These are phyloP conservation scores for Dicrostonyx torquatus DNA, from an alignment of 2,797 vertebrate genomes.

Conservation along the genomic window DNA sequence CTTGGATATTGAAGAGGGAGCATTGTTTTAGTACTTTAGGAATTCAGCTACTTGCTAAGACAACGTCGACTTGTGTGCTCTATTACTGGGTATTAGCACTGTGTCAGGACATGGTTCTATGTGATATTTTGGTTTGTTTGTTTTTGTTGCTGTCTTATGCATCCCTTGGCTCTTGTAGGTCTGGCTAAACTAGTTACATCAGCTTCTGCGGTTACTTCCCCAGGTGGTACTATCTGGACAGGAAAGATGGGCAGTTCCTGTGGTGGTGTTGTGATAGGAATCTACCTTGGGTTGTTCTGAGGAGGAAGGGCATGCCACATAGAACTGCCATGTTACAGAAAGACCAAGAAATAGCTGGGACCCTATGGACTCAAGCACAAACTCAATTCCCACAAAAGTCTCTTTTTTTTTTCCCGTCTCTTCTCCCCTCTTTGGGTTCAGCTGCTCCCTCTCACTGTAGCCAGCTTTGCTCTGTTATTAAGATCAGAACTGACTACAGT, in stretches of 20 bases:
- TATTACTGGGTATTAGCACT: background rate
- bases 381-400: background rate
- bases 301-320: background rate
- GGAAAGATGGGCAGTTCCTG: background rate
- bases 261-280: background rate
- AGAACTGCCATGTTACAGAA: background rate
- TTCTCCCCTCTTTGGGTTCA: background rate
- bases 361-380: background rate
- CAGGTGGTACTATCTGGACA: background rate
- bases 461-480: background rate
- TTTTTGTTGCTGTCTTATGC: background rate
- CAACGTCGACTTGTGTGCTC: background rate
- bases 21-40: background rate
- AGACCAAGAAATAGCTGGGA: background rate
- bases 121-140: background rate
- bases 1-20: background rate
- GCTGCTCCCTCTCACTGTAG: background rate
- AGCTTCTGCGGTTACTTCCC: constrained; percentile 7
- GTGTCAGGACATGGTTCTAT: background rate
- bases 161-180: background rate
- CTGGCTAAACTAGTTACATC: background rate
- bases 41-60: constrained; percentile 9
- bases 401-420: background rate
- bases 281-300: background rate
- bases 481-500: background rate